Evolutionary conservation across 2,113 vertebrate species (phyloP).

Genomic region (Falcunculus frontatus): DNA sequence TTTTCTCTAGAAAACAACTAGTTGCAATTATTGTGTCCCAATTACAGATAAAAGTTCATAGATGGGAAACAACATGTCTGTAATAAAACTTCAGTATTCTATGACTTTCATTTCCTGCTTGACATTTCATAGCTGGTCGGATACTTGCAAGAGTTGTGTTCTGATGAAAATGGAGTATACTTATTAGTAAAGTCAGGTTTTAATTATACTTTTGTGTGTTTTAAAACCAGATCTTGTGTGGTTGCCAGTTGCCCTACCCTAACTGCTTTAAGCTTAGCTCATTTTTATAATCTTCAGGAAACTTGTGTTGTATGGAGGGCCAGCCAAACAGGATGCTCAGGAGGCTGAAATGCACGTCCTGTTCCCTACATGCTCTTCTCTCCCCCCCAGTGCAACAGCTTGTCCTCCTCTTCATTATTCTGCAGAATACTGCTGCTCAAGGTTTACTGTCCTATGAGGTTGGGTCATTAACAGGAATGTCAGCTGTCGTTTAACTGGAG

Average conservation of each 20-base stretch:
- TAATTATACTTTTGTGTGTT: conserved; percentile 38
- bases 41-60: neutral
- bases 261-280: neutral
- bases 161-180: neutral
- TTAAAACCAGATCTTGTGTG: conserved; percentile 4
- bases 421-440: neutral
- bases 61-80: neutral
- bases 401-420: neutral
- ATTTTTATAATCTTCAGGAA: neutral
- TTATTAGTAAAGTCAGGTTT: conserved; percentile 30
- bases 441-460: neutral
- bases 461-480: neutral
- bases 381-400: neutral
- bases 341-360: neutral
- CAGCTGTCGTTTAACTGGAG: neutral
- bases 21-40: neutral
- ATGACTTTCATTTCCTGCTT: conserved; percentile 43
- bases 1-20: neutral
- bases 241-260: neutral
- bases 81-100: neutral
- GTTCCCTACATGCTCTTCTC: neutral
- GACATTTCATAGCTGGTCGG: neutral
- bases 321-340: neutral
- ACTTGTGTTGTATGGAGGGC: neutral
- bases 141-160: neutral